A percentile compares a stretch with the other conserved stretches of the same genome.
These are phyloP conservation scores for Hippocampus abdominalis DNA, from an alignment of 2,113 vertebrate species.

Conservation along the genomic window DNA sequence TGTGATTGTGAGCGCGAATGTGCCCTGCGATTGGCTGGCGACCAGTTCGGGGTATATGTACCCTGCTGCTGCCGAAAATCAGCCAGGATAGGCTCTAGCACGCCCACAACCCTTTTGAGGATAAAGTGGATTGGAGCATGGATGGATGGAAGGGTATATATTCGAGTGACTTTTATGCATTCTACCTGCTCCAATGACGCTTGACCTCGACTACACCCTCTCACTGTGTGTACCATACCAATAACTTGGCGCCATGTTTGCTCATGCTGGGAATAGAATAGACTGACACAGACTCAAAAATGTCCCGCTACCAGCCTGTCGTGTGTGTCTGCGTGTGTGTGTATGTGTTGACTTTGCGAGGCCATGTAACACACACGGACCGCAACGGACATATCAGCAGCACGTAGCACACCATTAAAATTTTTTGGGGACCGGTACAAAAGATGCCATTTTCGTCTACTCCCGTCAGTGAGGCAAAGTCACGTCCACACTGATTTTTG, in stretches of 20 bases:
- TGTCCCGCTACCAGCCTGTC: slow-evolving; percentile 29
- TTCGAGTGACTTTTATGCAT: too few relatives aligned
- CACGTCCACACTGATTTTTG: slow-evolving; percentile 53
- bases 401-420: slow-evolving; percentile 47
- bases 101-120: too few relatives aligned
- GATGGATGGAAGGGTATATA: too few relatives aligned
- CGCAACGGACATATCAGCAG: slow-evolving; percentile 45
- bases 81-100: too few relatives aligned
- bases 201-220: too few relatives aligned
- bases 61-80: too few relatives aligned
- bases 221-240: slow-evolving; percentile 67
- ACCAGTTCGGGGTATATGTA: too few relatives aligned
- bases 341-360: not conserved
- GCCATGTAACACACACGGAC: not conserved
- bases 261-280: slow-evolving; percentile 79
- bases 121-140: too few relatives aligned
- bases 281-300: slow-evolving; percentile 29
- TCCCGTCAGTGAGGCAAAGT: slow-evolving; percentile 42
- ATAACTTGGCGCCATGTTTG: slow-evolving; percentile 75
- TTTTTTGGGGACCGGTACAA: slow-evolving; percentile 29
- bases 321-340: not conserved
- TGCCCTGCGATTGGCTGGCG: too few relatives aligned
- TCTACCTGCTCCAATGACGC: too few relatives aligned
- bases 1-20: too few relatives aligned
- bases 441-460: slow-evolving; percentile 25